Evolutionary conservation across 2,888 invertebrate species (phyloP).

Genomic region (Cantharis lateralis): DNA sequence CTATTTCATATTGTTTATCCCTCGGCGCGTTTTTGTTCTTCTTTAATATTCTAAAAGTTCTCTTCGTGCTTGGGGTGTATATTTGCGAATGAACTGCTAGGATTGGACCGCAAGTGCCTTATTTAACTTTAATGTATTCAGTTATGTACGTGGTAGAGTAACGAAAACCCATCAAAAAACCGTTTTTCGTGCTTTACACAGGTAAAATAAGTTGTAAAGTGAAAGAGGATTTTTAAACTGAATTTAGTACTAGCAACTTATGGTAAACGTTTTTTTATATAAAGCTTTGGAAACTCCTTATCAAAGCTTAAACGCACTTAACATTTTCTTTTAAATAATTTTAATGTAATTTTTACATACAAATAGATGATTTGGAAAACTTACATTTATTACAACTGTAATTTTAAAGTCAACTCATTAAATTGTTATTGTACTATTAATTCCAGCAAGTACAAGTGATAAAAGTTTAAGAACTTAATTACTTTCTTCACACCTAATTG

Average conservation of each 20-base stretch:
- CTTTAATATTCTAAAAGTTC: conserved; percentile 38
- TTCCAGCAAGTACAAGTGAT: not conserved
- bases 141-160: conserved; percentile 36
- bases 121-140: conserved; percentile 39
- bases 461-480: not conserved
- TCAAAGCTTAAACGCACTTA: not conserved
- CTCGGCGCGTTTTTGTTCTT: conserved; percentile 38
- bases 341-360: not conserved
- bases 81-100: conserved; percentile 36
- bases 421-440: too few species aligned
- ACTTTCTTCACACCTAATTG: not conserved
- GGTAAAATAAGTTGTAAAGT: conserved; percentile 36
- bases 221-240: conserved; percentile 30
- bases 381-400: not conserved
- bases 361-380: not conserved
- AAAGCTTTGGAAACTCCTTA: not conserved
- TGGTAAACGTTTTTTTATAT: conserved; percentile 1
- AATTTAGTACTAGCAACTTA: conserved; percentile 11
- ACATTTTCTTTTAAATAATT: not conserved
- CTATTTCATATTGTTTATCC: conserved; percentile 41
- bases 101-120: conserved; percentile 37
- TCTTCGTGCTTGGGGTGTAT: conserved; percentile 32
- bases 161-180: conserved; percentile 32
- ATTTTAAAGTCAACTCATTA: too few species aligned
- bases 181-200: conserved; percentile 26